A percentile compares a stretch with the other conserved stretches of the same genome.
phyloP scores from a whole-genome alignment of 2,113 vertebrate genomes.

The Engystomops pustulosus region DNA sequence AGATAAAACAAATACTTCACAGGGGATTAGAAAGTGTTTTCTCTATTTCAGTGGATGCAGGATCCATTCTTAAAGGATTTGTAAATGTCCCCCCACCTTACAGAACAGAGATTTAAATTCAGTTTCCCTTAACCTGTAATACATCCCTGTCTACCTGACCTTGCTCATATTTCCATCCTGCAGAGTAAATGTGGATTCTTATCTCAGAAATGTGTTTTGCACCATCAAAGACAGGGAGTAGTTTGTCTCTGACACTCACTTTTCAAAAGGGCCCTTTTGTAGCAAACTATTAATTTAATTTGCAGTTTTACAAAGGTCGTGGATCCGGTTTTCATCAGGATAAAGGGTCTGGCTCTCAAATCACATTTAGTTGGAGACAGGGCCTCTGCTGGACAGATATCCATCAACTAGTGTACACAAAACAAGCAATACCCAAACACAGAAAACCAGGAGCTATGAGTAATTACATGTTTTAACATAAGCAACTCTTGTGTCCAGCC shows the following conservation, averaged over 20 bases:
- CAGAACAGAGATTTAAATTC: constrained; percentile 11
- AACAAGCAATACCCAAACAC: constrained; percentile 55
- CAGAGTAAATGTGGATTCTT: constrained; percentile 46
- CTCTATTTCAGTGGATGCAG: not conserved
- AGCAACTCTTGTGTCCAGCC: not conserved
- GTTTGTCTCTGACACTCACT: constrained; percentile 69
- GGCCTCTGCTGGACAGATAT: constrained; percentile 60
- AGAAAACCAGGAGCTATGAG: constrained; percentile 3
- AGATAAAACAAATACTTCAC: constrained; percentile 28
- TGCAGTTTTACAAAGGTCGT: constrained; percentile 63
- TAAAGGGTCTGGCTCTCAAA: constrained; percentile 61
- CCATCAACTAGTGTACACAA: constrained; percentile 57
- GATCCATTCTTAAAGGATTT: constrained; percentile 19
- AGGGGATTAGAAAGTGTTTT: not conserved
- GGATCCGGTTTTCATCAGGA: constrained; percentile 65
- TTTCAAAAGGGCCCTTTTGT: constrained; percentile 61
- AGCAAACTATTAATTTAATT: constrained; percentile 70
- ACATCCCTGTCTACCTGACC: not conserved
- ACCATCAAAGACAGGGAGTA: constrained; percentile 60
- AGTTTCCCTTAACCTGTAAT: not conserved
- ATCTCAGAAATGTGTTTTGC: constrained; percentile 57
- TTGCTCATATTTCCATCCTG: constrained; percentile 40
- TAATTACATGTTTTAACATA: constrained; percentile 36
- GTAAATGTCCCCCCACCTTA: not conserved
- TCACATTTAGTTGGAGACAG: constrained; percentile 61